These are phyloP conservation scores for Hippocampus barbouri DNA, from an alignment of 2,113 vertebrate genomes.

Conservation along the genomic window DNA sequence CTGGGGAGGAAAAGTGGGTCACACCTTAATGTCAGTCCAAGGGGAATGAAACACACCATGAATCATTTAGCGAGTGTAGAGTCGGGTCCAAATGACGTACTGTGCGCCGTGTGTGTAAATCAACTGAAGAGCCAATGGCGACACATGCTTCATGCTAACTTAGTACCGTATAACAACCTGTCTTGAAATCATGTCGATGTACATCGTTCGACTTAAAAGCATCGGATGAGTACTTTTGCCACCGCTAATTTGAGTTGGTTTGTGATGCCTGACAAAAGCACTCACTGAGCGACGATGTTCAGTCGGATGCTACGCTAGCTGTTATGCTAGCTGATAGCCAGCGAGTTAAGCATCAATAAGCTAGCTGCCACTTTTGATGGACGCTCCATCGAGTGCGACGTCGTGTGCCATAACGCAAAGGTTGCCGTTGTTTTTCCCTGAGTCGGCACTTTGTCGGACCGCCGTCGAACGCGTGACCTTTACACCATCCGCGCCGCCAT, in stretches of 20 bases:
- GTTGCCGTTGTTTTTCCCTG: conserved; percentile 36
- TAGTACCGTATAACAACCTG: too few relatives aligned
- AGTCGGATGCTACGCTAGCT: too few relatives aligned
- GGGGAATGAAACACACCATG: conserved; percentile 45
- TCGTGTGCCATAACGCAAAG: conserved; percentile 9
- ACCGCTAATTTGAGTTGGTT: too few relatives aligned
- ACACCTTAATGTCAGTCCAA: conserved; percentile 34
- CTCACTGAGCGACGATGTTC: too few relatives aligned
- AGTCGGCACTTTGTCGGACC: conserved; percentile 31
- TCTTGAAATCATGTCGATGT: too few relatives aligned
- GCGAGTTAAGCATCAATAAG: background rate
- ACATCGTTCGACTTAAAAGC: too few relatives aligned
- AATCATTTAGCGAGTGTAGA: conserved; percentile 53
- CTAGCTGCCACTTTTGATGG: background rate
- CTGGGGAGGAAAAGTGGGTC: conserved; percentile 43
- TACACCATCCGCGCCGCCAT: background rate
- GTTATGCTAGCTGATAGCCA: background rate
- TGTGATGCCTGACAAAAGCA: too few relatives aligned
- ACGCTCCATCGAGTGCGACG: background rate
- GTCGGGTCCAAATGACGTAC: background rate
- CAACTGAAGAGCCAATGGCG: too few relatives aligned
- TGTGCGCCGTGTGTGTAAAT: background rate
- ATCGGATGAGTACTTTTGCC: too few relatives aligned
- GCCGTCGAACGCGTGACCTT: conserved; percentile 28
- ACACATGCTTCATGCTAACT: too few relatives aligned